Base-by-base conservation (phyloP, 2,113 vertebrate genomes). In the Eulacestoma nigropectus region DNA sequence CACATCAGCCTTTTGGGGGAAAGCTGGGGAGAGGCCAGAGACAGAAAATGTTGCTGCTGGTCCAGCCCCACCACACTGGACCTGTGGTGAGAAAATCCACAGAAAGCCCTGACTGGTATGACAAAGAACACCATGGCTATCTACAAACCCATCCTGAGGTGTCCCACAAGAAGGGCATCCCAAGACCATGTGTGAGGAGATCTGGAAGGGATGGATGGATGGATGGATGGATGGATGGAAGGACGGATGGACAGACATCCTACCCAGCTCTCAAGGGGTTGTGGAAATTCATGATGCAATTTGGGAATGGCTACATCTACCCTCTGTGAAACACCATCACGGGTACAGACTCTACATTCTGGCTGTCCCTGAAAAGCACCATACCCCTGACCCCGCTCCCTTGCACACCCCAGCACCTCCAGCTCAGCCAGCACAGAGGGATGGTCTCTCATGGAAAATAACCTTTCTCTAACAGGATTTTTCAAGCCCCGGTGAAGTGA, bases 311-410 rank as follows among this genome's bases (percentile, higher is more conserved):
- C 10, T 32, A 37, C 27, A 37, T 52, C 25, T 53, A 23, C 27
- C 35, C 39, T 33, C 63, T 44, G 30, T 72, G 62, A 52, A 72
- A 50, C 23, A 22, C 10, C 0, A 0, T 7, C 13, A 8, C 7
- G 7, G 0, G 23, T 26, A 52, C 0, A 5, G 30, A 14, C 39
- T 20, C 35, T 6, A 16, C 0, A 0, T 74, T 62, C 78, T 67
- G 46, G 35, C 46, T 19, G 14, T 49, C 44, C 30, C 47, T 47
- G 19, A 37, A 60, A 62, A 42, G 37, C n/a, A 17, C 10, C 1
- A 0, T 16, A 41, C 37, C 37, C 37, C 73, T 77, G 25, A 6
- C 4, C 18, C 42, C 0, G 0, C 15, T 62, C 29, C 10, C 17
- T 18, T 35, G 33, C 46, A 32, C 3, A 2, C 2, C 33, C 27